Base-by-base conservation (phyloP, 2,797 vertebrate genomes). In the Girardinus metallicus region DNA sequence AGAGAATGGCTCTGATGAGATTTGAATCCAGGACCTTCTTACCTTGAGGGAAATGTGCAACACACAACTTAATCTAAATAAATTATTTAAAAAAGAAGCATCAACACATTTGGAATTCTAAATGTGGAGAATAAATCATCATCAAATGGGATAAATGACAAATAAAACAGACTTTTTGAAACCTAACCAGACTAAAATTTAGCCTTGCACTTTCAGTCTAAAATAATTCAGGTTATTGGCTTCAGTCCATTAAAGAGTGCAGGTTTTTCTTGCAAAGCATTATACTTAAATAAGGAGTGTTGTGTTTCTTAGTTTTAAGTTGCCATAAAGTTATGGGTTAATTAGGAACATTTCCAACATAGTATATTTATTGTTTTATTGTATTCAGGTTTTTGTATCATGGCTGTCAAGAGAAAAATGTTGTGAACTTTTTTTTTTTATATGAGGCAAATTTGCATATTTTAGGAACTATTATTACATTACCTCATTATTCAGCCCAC, bases 401-500 rank as follows among this genome's bases (percentile, higher is more conserved):
- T 16, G 6, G 23, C 36, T 80, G 80, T 75, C 76, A 81, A 86
- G 87, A 82, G 73, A 43, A 34, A 41, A 72, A 79, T 77, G 84
- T 53, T 10, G 13, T 36, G 15, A 57, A 73, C 73, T 77, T 76
- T 80, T 79, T 75, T 49, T 21, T 4, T 43, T 41, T 41, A 74
- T 76, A 83, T 76, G 77, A 62, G 36, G 64, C 34, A 73, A 80
- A 80, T 87, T 81, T 86, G 64, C 70, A 85, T 80, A 84, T 89
- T 86, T 83, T 80, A 64, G 77, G 80, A 86, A 81, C 80, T 77
- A 43, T 85, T 90, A 88, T 89, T 87, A 83, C 75, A 80, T 92
- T 92, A 90, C 83, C 85, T 89, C 88, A 93, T 94, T 92, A 93
- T 91, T 91, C 88, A 89, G 89, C 78, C 80, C 82, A 87, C 78